These are phyloP conservation scores for Drosophila paranaensis DNA, from an alignment of 2,888 invertebrate genomes.

Conservation along the genomic window DNA sequence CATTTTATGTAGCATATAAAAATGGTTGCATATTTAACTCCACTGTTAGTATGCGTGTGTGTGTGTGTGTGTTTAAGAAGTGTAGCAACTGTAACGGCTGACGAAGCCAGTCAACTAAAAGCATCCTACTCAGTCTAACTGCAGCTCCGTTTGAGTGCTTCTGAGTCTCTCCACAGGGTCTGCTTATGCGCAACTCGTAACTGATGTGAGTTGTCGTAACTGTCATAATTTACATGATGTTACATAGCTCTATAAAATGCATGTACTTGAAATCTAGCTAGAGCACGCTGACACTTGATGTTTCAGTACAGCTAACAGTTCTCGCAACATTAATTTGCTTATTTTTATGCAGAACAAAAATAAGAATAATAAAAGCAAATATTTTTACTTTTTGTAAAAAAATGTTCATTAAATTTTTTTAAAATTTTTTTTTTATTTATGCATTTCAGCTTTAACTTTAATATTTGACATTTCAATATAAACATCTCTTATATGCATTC, in stretches of 20 bases:
- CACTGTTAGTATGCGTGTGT: slow-evolving; percentile 17
- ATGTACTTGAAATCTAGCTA: background rate
- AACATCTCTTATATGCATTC: too few relatives aligned
- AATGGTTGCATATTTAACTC: slow-evolving; percentile 67
- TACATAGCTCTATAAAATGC: slow-evolving; percentile 8
- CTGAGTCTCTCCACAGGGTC: slow-evolving; percentile 35
- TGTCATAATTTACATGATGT: slow-evolving; percentile 49
- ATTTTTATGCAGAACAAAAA: too few relatives aligned
- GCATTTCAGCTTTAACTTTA: too few relatives aligned
- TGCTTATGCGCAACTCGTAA: slow-evolving; percentile 35
- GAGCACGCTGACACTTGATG: slow-evolving; percentile 1
- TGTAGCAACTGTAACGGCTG: slow-evolving; percentile 56
- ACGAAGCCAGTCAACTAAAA: slow-evolving; percentile 51
- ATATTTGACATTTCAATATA: too few relatives aligned
- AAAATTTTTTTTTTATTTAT: too few relatives aligned
- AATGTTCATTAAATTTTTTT: too few relatives aligned
- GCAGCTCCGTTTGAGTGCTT: slow-evolving; percentile 37
- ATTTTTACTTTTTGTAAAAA: too few relatives aligned
- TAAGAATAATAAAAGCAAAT: too few relatives aligned
- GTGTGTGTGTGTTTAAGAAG: slow-evolving; percentile 46
- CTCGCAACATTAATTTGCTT: background rate
- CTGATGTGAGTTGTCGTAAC: slow-evolving; percentile 35
- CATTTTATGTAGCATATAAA: slow-evolving; percentile 66
- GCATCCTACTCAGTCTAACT: slow-evolving; percentile 24
- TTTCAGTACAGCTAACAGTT: background rate